Conservation (phyloP, 2,888 invertebrate genomes). For the Apamea anceps region DNA sequence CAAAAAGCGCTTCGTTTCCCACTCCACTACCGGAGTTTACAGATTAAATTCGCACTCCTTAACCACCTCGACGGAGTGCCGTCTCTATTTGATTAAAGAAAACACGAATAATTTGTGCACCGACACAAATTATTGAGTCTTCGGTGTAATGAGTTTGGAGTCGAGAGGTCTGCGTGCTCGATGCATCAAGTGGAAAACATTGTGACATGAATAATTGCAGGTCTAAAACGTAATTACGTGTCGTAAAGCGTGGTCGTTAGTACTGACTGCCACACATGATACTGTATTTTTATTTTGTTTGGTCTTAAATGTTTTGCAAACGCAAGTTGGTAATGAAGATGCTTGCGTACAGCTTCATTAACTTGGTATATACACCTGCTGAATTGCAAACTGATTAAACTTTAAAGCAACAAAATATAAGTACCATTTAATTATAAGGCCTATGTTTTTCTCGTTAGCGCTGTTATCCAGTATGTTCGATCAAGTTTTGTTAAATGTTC, state of each 20-base stretch:
- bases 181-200: conserved; percentile 74
- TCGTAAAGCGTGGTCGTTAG: conserved; percentile 78
- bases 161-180: conserved; percentile 60
- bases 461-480: conserved; percentile 22
- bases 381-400: conserved; percentile 35
- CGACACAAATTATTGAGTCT: conserved; percentile 69
- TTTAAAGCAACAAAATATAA: conserved; percentile 26
- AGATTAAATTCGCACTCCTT: conserved; percentile 80
- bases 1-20: conserved; percentile 66
- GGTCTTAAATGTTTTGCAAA: conserved; percentile 41
- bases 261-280: conserved; percentile 65
- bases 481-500: conserved; percentile 20
- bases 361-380: conserved; percentile 40
- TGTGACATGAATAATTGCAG: conserved; percentile 75
- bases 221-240: conserved; percentile 77
- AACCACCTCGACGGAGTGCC: conserved; percentile 65
- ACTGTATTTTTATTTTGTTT: conserved; percentile 31
- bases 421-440: conserved; percentile 31
- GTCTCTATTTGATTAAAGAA: conserved; percentile 74
- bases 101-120: conserved; percentile 70
- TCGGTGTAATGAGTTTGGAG: conserved; percentile 61
- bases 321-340: conserved; percentile 11
- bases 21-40: conserved; percentile 69
- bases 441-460: conserved; percentile 12
- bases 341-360: conserved; percentile 41